Conservation (phyloP, 2,113 vertebrate genomes). For the Sinocyclocheilus anshuiensis region DNA sequence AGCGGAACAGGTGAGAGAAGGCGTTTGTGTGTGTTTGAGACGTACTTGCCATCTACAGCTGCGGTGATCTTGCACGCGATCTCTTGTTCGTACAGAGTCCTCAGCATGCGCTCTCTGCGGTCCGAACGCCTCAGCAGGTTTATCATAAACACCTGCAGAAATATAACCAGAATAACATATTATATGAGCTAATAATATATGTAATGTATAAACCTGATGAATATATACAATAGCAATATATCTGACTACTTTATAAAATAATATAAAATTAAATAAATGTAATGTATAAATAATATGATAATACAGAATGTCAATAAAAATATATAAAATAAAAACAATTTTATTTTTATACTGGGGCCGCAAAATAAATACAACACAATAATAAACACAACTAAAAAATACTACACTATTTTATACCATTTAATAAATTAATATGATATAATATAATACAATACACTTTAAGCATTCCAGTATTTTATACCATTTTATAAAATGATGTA, state of each 20-base stretch:
- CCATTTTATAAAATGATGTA: too few relatives aligned
- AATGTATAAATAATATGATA: neutral
- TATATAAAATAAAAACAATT: neutral
- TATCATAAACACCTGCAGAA: conserved; percentile 85
- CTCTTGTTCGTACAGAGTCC: conserved; percentile 79
- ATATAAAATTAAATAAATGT: neutral
- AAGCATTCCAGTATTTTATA: too few relatives aligned
- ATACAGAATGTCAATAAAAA: neutral
- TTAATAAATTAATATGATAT: too few relatives aligned
- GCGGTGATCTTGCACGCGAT: conserved; percentile 82
- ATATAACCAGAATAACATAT: neutral
- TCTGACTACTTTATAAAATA: neutral
- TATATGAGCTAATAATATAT: neutral
- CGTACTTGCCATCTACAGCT: conserved; percentile 89
- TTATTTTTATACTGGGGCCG: neutral
- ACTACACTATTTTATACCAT: neutral
- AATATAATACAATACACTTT: too few relatives aligned
- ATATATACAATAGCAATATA: too few relatives aligned
- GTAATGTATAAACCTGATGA: neutral
- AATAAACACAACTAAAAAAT: neutral
- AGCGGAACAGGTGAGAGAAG: neutral
- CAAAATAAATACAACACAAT: neutral
- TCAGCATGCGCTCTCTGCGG: conserved; percentile 83
- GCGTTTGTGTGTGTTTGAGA: neutral
- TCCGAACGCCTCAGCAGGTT: conserved; percentile 85